Evolutionary conservation across 2,888 invertebrate genomes (phyloP), one percentile per base, ranked within the genome.

Genomic region (Conomelus anceps): DNA sequence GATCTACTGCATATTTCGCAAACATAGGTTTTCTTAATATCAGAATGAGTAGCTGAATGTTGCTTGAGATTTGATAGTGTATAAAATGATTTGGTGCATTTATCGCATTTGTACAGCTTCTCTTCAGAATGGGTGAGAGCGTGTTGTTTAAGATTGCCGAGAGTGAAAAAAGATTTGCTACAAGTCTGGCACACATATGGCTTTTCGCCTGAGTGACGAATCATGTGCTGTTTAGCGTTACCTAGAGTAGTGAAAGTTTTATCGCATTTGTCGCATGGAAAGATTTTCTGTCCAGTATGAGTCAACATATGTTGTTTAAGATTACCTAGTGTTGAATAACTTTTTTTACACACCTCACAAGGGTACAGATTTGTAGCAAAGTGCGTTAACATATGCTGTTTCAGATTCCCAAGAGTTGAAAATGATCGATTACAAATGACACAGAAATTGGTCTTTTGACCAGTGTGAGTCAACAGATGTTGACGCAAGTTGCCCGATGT

Each of bases 401-500:
- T 63, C n/a, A 63, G 13, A n/a, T 63, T 63, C 4, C 63, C 63
- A 1, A 63, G 63, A 20, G 63, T 63, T 63, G 63, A 63, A n/a
- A 63, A 63, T n/a, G 63, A 63, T 7, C 63, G 7, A 4, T 87
- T 34, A 17, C 87, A 87, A 17, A 87, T 22, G 34, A 29, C 29
- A 22, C 87, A 87, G 34, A 26, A 29, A 24, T 87, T 29, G 22
- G 34, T 22, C 34, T 87, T 87, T 34, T 87, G 22, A 20, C 87
- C 87, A 13, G 24, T 87, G 4, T 87, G 87, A 11, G 87, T 87
- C 87, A 87, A 13, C 22, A 87, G 29, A 23, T 94, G 93, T 95
- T 94, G 93, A 97, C 97, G 90, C 94, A 94, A 92, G 95, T 94
- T 84, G n/a, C 63, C 63, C 20, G 63, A 63, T n/a, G 63, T 63